Percentiles rank a stretch among this genome's conserved stretches.
Conservation (phyloP, 35 echinoderm and acorn worm species). For the Ptychodera flava region DNA sequence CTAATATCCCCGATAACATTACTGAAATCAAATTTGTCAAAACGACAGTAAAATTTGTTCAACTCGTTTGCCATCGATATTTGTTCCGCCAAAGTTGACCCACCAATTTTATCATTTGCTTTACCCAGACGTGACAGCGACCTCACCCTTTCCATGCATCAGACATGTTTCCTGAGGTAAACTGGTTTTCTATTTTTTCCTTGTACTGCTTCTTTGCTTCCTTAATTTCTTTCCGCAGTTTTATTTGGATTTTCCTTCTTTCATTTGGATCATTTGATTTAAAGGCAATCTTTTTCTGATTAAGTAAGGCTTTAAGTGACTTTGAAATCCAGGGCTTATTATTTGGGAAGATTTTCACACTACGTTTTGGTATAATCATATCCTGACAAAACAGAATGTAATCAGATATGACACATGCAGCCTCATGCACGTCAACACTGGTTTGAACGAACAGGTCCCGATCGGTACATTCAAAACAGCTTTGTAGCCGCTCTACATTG, state of each 20-base stretch:
- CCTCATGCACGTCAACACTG: slow-evolving; percentile 6
- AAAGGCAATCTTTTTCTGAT: not conserved
- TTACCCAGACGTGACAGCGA: not conserved
- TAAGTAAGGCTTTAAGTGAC: not conserved
- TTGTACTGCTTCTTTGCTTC: slow-evolving; percentile 8
- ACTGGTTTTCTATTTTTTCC: slow-evolving; percentile 9
- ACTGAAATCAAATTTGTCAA: not conserved
- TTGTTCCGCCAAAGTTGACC: not conserved
- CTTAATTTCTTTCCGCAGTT: not conserved
- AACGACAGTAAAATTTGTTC: not conserved
- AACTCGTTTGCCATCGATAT: not conserved
- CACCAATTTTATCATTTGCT: not conserved
- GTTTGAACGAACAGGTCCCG: slow-evolving; percentile 5
- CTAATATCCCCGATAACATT: too few relatives aligned
- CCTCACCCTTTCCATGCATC: not conserved
- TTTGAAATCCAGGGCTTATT: slow-evolving; percentile 11
- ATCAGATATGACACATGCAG: slow-evolving; percentile 1
- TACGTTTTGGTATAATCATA: not conserved
- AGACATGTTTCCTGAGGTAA: not conserved
- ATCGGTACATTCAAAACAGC: slow-evolving; percentile 24
- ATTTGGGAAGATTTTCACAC: slow-evolving; percentile 4
- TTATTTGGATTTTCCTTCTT: not conserved
- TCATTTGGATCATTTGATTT: not conserved
- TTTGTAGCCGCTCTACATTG: not conserved
- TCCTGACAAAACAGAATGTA: slow-evolving; percentile 18